phyloP scores from a whole-genome alignment of 2,113 vertebrate species.

The Chamaea fasciata region DNA sequence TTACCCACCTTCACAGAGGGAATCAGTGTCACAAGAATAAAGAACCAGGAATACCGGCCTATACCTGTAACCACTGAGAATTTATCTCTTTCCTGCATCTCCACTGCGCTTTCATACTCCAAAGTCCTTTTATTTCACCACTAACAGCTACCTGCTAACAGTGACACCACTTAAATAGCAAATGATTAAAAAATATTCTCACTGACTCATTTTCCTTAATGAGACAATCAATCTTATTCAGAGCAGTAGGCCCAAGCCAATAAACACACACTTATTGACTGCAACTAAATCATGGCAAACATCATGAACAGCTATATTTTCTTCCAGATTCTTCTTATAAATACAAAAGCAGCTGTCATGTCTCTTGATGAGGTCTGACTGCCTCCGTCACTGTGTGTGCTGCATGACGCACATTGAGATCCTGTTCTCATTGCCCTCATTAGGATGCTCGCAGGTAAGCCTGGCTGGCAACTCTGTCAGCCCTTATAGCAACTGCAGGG shows the following conservation, averaged over 20 bases:
- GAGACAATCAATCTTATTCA: background rate
- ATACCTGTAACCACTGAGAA: background rate
- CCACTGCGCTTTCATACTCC: background rate
- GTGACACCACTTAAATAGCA: background rate
- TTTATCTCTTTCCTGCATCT: background rate
- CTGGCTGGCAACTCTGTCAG: background rate
- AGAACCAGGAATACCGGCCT: background rate
- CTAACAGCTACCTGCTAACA: background rate
- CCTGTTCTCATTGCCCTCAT: background rate
- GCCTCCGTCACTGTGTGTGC: background rate
- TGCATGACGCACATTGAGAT: background rate
- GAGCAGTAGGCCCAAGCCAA: background rate
- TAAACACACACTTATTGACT: background rate
- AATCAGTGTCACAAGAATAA: background rate
- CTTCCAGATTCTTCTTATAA: background rate
- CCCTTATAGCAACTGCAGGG: background rate
- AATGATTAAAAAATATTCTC: background rate
- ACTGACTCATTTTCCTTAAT: background rate
- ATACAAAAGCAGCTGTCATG: background rate
- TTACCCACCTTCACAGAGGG: background rate
- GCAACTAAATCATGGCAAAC: background rate
- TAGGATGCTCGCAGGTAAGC: background rate
- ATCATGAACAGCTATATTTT: background rate
- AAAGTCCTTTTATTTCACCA: background rate
- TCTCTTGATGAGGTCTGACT: background rate